phyloP scores from a whole-genome alignment of 2,888 invertebrate genomes.

The Heliconius ismenius region DNA sequence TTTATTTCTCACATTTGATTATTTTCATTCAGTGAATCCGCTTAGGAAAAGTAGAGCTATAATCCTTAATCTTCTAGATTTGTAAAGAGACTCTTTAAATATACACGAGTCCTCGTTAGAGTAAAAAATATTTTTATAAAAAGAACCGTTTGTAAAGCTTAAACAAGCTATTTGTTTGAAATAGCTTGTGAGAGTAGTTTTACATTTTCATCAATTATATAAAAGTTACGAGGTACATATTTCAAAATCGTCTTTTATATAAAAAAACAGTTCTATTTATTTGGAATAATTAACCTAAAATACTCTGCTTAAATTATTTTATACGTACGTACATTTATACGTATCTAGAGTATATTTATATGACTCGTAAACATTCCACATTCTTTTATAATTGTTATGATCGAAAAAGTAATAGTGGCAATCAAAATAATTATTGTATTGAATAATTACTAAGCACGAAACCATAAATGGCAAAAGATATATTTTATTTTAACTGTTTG shows the following conservation, averaged over 20 bases:
- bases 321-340: too few species aligned
- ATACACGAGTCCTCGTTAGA: background rate
- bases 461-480: constrained; percentile 3
- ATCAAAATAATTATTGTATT: constrained; percentile 2
- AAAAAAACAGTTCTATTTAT: background rate
- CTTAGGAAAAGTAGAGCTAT: background rate
- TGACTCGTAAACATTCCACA: background rate
- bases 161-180: too few species aligned
- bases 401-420: constrained; percentile 9
- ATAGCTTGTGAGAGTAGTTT: background rate
- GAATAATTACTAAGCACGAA: background rate
- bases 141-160: background rate
- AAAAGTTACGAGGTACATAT: background rate
- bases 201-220: background rate
- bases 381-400: constrained; percentile 14
- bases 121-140: background rate
- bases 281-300: background rate
- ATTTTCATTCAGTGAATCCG: background rate
- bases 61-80: background rate
- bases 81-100: background rate
- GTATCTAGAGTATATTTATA: background rate
- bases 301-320: background rate
- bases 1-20: background rate
- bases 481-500: constrained; percentile 6
- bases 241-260: background rate